These are phyloP conservation scores for Bombycilla garrulus DNA, from an alignment of 2,113 vertebrate genomes.

Conservation along the genomic window DNA sequence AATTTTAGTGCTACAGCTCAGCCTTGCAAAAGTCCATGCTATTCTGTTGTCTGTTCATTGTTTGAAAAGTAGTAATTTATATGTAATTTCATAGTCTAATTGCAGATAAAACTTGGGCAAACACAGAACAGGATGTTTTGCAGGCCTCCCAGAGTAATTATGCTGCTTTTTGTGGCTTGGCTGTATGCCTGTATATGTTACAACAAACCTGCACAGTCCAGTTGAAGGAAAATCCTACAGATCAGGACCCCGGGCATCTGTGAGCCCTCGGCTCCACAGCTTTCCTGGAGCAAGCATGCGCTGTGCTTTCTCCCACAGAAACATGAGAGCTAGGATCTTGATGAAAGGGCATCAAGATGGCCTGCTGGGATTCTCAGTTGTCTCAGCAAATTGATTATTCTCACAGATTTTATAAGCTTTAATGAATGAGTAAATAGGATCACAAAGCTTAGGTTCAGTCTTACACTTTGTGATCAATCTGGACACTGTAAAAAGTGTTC, in stretches of 20 bases:
- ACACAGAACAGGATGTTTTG: neutral
- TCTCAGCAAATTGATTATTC: neutral
- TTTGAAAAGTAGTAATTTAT: conserved; percentile 13
- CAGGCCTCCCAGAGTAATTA: conserved; percentile 8
- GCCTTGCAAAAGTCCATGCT: neutral
- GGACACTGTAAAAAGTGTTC: neutral
- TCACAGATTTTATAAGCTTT: neutral
- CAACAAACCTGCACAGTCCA: neutral
- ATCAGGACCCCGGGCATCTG: neutral
- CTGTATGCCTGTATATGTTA: neutral
- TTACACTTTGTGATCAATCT: neutral
- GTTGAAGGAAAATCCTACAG: neutral
- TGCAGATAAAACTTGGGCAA: neutral
- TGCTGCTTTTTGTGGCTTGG: neutral
- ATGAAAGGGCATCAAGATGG: neutral
- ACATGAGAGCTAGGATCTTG: neutral
- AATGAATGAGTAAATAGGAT: neutral
- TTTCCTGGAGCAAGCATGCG: neutral
- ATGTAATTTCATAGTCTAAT: neutral
- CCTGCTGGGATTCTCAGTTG: neutral
- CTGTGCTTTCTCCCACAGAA: neutral
- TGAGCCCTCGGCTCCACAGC: neutral
- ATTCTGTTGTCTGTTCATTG: neutral
- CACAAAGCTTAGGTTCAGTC: neutral
- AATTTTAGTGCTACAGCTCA: neutral